Conservation (phyloP, 2,888 invertebrate genomes). For the Quadriops clusia region DNA sequence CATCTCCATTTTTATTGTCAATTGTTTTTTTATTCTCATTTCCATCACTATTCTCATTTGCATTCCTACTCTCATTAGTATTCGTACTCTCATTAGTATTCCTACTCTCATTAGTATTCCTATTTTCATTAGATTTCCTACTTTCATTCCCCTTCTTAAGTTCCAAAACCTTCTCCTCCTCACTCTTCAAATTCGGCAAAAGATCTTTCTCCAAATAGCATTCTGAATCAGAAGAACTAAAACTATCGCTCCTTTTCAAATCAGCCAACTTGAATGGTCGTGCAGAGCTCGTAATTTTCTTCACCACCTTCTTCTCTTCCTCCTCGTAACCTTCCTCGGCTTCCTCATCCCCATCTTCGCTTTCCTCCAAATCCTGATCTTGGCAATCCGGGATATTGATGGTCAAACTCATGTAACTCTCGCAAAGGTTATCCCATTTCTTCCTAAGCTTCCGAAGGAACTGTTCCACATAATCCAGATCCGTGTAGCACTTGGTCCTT, state of each 20-base stretch:
- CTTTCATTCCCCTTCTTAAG: no score
- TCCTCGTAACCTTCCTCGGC: slow-evolving; percentile 4
- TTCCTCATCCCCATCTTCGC: slow-evolving; percentile 9
- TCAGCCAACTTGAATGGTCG: slow-evolving; percentile 43
- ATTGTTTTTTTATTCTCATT: no score
- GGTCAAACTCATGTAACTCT: slow-evolving; percentile 33
- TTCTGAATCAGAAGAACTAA: slow-evolving; percentile 31
- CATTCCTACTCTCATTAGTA: no score
- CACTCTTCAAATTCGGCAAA: slow-evolving; percentile 32
- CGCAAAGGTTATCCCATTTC: slow-evolving; percentile 35
- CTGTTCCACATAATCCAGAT: slow-evolving; percentile 32
- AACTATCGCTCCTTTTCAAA: slow-evolving; percentile 38
- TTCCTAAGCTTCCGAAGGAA: slow-evolving; percentile 31
- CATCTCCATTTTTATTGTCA: no score
- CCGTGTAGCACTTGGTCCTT: slow-evolving; percentile 25
- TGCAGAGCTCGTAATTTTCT: no score
- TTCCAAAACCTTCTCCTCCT: slow-evolving; percentile 29
- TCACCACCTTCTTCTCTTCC: slow-evolving; percentile 14
- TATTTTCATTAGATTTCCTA: no score
- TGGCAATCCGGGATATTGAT: slow-evolving; percentile 28
- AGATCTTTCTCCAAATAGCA: slow-evolving; percentile 32
- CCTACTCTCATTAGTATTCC: no score
- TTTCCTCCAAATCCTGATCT: slow-evolving; percentile 21
- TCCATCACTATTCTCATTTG: no score
- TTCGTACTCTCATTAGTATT: no score